A percentile compares a stretch with the other conserved stretches of the same genome.
Evolutionary conservation across 1,140 invertebrate species (phyloP).

Genomic region (Scylla paramamosain): DNA sequence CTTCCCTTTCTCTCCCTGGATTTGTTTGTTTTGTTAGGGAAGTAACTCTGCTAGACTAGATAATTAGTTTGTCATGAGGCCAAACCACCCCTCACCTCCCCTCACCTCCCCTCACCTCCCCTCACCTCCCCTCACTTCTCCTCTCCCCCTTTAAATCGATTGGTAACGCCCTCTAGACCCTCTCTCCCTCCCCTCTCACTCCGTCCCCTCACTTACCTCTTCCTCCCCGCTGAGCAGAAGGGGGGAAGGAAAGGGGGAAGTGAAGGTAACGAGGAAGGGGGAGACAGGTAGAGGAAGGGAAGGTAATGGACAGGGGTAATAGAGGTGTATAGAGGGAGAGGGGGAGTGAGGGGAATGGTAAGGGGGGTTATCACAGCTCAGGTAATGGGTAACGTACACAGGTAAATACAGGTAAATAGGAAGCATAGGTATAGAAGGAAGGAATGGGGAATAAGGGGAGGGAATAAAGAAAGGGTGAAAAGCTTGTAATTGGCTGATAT

Average conservation of each 20-base stretch:
- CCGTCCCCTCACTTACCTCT: background rate
- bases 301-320: background rate
- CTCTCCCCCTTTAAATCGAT: background rate
- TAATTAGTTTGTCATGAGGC: constrained; percentile 64
- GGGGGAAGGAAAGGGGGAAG: background rate
- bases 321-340: background rate
- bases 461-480: background rate
- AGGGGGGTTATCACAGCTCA: background rate
- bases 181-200: background rate
- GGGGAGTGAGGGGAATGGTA: background rate
- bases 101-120: background rate
- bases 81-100: background rate
- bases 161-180: background rate
- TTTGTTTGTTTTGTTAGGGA: constrained; percentile 47
- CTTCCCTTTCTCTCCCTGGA: background rate
- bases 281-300: background rate
- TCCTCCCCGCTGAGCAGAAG: background rate
- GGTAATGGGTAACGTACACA: background rate
- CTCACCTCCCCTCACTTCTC: background rate
- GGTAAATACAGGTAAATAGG: background rate
- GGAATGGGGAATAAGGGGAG: no score
- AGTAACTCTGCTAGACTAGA: constrained; percentile 24
- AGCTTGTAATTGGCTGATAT: background rate
- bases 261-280: background rate
- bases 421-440: background rate